A percentile compares a stretch with the other conserved stretches of the same genome.
phyloP scores from a whole-genome alignment of 35 echinoderm and acorn worm genomes.

The Hemicentrotus pulcherrimus region DNA sequence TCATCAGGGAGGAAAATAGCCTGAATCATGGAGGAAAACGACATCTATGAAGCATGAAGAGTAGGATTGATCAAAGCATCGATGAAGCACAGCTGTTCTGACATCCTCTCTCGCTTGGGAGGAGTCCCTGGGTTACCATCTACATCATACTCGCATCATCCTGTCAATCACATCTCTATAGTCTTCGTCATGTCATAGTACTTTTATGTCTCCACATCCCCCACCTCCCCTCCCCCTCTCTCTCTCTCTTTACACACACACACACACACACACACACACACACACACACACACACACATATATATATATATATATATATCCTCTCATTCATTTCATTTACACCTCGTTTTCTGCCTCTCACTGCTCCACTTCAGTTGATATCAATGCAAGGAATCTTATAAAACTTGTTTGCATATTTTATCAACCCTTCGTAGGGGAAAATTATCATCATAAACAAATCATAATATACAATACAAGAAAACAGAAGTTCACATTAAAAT shows the following conservation, averaged over 20 bases:
- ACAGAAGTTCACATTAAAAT: no score
- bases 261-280: no score
- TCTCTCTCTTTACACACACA: not conserved
- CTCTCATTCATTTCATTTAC: not conserved
- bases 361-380: not conserved
- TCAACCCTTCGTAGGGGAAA: no score
- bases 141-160: not conserved
- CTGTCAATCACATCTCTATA: not conserved
- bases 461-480: no score
- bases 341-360: not conserved
- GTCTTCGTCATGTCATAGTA: not conserved
- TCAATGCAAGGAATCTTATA: no score
- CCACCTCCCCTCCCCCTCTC: not conserved
- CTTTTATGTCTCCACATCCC: not conserved
- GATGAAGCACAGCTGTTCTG: not conserved
- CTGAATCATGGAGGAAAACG: no score
- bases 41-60: not conserved
- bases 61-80: no score
- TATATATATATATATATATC: no score
- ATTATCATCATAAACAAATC: no score
- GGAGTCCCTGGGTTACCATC: not conserved
- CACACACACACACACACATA: no score
- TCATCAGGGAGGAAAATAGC: not conserved
- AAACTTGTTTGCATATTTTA: no score
- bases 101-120: not conserved